phyloP scores from a whole-genome alignment of 2,888 invertebrate species.

The Daptonema setosum region DNA sequence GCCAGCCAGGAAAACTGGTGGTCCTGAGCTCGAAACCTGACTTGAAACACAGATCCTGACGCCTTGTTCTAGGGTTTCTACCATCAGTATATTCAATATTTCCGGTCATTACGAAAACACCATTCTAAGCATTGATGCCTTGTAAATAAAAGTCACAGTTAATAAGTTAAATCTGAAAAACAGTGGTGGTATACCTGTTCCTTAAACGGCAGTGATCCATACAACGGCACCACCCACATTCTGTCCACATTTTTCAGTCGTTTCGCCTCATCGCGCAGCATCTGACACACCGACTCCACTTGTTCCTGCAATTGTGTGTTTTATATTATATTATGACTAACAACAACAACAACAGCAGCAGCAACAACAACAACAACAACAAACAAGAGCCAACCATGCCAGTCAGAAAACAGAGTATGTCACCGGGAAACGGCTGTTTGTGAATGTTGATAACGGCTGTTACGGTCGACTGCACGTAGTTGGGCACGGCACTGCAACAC shows the following conservation, averaged over 20 bases:
- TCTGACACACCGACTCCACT: slow-evolving; percentile 20
- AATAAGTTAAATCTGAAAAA: background rate
- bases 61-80: too few species aligned
- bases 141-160: too few species aligned
- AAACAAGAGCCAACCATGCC: slow-evolving; percentile 12
- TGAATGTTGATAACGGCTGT: slow-evolving; percentile 76
- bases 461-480: slow-evolving; percentile 65
- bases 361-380: background rate
- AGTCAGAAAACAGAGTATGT: slow-evolving; percentile 57
- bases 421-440: slow-evolving; percentile 40
- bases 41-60: too few species aligned
- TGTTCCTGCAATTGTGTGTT: too few species aligned
- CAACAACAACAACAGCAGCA: too few species aligned
- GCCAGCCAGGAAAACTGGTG: background rate
- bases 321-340: too few species aligned
- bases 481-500: slow-evolving; percentile 45
- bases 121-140: too few species aligned
- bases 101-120: too few species aligned
- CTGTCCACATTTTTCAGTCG: slow-evolving; percentile 16
- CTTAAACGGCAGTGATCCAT: slow-evolving; percentile 59
- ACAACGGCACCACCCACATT: slow-evolving; percentile 55
- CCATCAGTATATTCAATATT: too few species aligned
- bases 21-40: too few species aligned
- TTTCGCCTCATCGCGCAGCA: slow-evolving; percentile 15
- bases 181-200: slow-evolving; percentile 11